Evolutionary conservation across 2,888 invertebrate species (phyloP).

Genomic region (Caenorhabditis imperialis): DNA sequence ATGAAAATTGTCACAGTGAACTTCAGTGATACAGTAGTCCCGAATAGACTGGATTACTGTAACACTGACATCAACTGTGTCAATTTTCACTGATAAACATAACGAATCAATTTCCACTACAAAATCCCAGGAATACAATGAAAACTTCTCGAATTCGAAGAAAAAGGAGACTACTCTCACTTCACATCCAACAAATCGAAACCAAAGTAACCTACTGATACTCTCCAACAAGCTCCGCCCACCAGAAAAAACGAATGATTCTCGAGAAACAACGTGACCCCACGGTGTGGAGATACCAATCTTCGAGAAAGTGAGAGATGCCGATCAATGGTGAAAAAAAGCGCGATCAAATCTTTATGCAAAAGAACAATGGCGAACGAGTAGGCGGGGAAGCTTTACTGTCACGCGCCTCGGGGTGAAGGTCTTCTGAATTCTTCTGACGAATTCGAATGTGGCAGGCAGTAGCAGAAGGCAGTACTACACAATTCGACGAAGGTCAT

Average conservation of each 20-base stretch:
- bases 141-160: too few species aligned
- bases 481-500: conserved; percentile 19
- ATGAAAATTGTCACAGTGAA: too few species aligned
- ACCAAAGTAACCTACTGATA: too few species aligned
- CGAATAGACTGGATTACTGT: too few species aligned
- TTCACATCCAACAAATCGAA: too few species aligned
- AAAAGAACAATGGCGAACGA: conserved; percentile 23
- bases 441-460: not conserved
- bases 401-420: conserved; percentile 20
- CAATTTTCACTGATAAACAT: too few species aligned
- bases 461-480: not conserved
- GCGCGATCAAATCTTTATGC: conserved; percentile 16
- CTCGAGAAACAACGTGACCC: conserved; percentile 26
- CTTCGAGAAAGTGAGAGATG: conserved; percentile 21
- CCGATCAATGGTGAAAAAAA: conserved; percentile 22
- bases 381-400: conserved; percentile 6
- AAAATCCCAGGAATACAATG: too few species aligned
- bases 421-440: not conserved
- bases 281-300: conserved; percentile 10
- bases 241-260: conserved; percentile 7
- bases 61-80: too few species aligned
- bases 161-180: too few species aligned
- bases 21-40: too few species aligned
- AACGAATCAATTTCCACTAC: too few species aligned
- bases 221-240: too few species aligned